Base-by-base conservation (phyloP, 2,113 vertebrate species). In the Nibea coibor region DNA sequence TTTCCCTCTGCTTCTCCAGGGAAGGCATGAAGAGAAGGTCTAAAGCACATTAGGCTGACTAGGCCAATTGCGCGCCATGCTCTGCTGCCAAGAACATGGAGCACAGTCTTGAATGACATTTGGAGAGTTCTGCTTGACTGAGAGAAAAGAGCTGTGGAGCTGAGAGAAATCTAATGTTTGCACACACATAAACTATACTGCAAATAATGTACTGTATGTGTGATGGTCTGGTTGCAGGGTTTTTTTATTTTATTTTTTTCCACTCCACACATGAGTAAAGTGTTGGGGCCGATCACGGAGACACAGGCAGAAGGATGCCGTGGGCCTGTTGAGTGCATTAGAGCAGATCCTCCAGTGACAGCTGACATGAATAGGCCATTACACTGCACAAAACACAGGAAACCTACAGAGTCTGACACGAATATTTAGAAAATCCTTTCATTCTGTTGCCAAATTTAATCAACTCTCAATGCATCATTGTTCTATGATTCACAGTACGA, bases 21-120 rank as follows among this genome's bases (percentile, higher is more conserved):
- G 84, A 75, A 35, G 65, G 75, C 68, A 66, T 63, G 86, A 86
- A 58, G 72, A 82, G 67, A 59, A 78, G 78, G 66, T 65, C 70
- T 86, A 77, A 86, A 75, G 61, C 76, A 88, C 75, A 78, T 85
- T 84, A 89, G 78, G 71, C 58, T 75, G 85, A 78, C 76, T 80
- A 77, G 83, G 45, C 67, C 39, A 47, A 78, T 19, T 75, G 80
- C 7, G 12, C 63, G 24, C 58, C 56, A 77, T 70, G 67, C 56
- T 88, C 72, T 72, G 20, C 70, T 82, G 69, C 64, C 64, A 61
- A 78, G 45, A 68, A 50, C 31, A 48, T 20, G 68, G 51, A 67
- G 79, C 64, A 56, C 58, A 68, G 77, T 67, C 78, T 72, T 78
- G 72, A 81, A 88, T 87, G 83, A 83, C 77, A 85, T 88, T 87